Evolutionary conservation across 2,888 invertebrate genomes (phyloP), one percentile per base, ranked within the genome.

Genomic region (Bugulina stolonifera): DNA sequence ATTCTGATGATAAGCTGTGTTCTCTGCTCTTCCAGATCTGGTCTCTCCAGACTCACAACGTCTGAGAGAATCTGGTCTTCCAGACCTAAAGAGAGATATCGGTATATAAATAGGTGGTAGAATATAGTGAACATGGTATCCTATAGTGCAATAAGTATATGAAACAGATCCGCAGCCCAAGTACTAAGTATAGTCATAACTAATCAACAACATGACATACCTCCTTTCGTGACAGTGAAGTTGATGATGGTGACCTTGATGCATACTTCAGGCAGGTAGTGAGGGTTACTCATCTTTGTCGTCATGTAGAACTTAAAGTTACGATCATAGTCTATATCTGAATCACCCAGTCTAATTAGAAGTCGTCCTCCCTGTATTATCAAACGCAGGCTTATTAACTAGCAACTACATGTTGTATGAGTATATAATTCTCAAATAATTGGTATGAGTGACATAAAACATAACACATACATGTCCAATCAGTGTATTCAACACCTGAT

Each of bases 231-330:
- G 64, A 85, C 84, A 29, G 83, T 84, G 75, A 85, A 85, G 80
- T 85, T 85, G 75, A 85, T 85, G 76, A 85, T 83, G 74, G 85
- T 84, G 72, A 85, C 85, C 76, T 84, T 84, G 75, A 84, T 84
- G 76, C 83, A 85, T 27, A 84, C 81, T 74, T 85, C 85, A 0
- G 85, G 84, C 74, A 85, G 78, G 75, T 84, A 85, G 73, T 85
- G 84, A 22, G 85, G 85, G 75, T 85, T 85, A 34, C 83, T 76
- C 79, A 85, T 79, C 78, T 85, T 85, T 0, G 83, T 82, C 2
- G 85, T 85, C 82, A 85, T 84, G 79, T 84, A 85, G 77, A 85
- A 84, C 32, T 78, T 77, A 77, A 85, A 85, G 77, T 84, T 83
- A 69, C 77, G 78, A 75, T 84, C 83, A 74, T 84, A 85, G 73